phyloP scores from a whole-genome alignment of 1,140 invertebrate species.

The Anastrepha ludens region DNA sequence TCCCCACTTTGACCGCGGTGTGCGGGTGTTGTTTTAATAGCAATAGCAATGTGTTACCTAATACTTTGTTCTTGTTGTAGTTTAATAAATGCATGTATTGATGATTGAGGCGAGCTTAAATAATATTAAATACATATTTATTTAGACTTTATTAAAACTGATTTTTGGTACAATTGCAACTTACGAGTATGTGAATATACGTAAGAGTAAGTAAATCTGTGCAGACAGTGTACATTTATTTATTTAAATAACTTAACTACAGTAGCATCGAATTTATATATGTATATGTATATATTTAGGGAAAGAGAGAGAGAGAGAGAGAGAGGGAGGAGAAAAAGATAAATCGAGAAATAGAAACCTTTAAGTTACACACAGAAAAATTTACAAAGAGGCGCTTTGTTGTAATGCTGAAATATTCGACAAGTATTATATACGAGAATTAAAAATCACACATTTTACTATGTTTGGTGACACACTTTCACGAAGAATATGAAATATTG shows the following conservation, averaged over 20 bases:
- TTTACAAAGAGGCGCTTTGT: too few relatives aligned
- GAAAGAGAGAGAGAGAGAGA: not conserved
- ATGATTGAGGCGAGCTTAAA: not conserved
- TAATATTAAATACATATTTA: slow-evolving; percentile 52
- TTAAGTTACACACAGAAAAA: not conserved
- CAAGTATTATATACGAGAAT: not conserved
- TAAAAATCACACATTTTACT: too few relatives aligned
- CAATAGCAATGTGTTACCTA: too few relatives aligned
- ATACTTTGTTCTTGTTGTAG: too few relatives aligned
- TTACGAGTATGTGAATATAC: slow-evolving; percentile 52
- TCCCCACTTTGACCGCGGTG: too few relatives aligned
- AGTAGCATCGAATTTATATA: slow-evolving; percentile 29
- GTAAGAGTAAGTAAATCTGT: slow-evolving; percentile 51
- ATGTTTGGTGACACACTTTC: too few relatives aligned
- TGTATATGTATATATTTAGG: slow-evolving; percentile 3
- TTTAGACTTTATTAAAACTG: slow-evolving; percentile 50
- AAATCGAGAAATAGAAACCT: not conserved
- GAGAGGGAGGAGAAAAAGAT: not conserved
- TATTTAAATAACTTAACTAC: slow-evolving; percentile 43
- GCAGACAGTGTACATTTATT: slow-evolving; percentile 49
- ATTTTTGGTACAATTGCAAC: slow-evolving; percentile 52
- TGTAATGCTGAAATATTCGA: not conserved
- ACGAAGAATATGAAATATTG: too few relatives aligned
- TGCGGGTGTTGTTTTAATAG: too few relatives aligned
- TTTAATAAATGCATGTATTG: too few relatives aligned